phyloP scores from a whole-genome alignment of 2,797 vertebrate genomes.

The Hypotaenidia okinawae region DNA sequence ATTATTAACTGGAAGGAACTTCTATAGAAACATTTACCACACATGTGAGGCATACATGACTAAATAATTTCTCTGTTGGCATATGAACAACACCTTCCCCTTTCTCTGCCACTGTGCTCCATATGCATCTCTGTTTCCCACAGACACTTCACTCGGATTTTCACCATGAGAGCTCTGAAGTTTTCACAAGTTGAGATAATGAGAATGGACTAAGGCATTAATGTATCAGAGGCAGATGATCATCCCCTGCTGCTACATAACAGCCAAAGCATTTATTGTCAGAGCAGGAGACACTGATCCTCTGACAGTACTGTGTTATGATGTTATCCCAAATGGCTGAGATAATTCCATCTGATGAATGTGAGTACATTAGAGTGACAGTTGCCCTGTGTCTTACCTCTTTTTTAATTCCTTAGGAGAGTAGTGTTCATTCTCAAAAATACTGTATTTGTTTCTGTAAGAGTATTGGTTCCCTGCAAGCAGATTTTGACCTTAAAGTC shows the following conservation, averaged over 20 bases:
- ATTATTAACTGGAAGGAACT: slow-evolving; percentile 4
- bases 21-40: slow-evolving; percentile 22
- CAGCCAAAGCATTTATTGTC: slow-evolving; percentile 36
- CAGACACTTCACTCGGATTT: background rate
- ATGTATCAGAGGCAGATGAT: slow-evolving; percentile 24
- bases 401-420: slow-evolving; percentile 21
- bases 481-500: background rate
- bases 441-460: background rate
- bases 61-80: slow-evolving; percentile 35
- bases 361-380: slow-evolving; percentile 4
- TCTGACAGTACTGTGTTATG: slow-evolving; percentile 53
- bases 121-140: background rate
- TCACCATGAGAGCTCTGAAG: background rate
- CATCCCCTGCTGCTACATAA: slow-evolving; percentile 35
- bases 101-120: background rate
- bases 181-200: slow-evolving; percentile 10
- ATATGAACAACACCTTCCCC: background rate
- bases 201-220: slow-evolving; percentile 34
- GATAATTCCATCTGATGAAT: slow-evolving; percentile 59
- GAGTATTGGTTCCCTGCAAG: background rate
- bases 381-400: background rate
- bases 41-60: background rate
- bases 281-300: slow-evolving; percentile 31
- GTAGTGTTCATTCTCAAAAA: background rate
- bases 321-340: slow-evolving; percentile 32